phyloP scores from a whole-genome alignment of 1,140 invertebrate genomes.

The Eumeta japonica region DNA sequence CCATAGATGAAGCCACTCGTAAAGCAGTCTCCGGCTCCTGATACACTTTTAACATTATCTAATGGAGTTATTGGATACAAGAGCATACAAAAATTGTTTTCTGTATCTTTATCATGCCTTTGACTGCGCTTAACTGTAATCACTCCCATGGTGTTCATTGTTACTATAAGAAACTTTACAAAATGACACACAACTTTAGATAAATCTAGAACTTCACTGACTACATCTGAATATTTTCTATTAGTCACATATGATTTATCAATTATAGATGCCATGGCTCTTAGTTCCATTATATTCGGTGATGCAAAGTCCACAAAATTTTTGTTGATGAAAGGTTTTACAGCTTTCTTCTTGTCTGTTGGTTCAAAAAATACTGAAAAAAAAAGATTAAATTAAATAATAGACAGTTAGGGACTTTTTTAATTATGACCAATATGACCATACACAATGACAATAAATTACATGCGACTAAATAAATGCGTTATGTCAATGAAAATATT shows the following conservation, averaged over 20 bases:
- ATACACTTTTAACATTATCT: constrained; percentile 59
- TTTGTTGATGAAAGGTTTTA: constrained; percentile 20
- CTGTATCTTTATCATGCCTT: constrained; percentile 16
- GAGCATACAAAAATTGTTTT: constrained; percentile 34
- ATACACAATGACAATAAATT: no score
- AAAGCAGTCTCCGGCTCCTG: constrained; percentile 67
- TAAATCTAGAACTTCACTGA: constrained; percentile 51
- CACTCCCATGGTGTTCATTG: constrained; percentile 59
- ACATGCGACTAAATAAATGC: no score
- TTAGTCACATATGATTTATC: no score
- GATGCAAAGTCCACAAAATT: constrained; percentile 60
- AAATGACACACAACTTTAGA: constrained; percentile 23
- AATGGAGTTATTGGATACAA: constrained; percentile 49
- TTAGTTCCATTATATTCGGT: constrained; percentile 66
- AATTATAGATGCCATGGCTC: constrained; percentile 6
- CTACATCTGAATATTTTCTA: no score
- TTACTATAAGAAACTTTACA: constrained; percentile 50
- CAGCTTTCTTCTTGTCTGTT: constrained; percentile 42
- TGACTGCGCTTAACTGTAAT: constrained; percentile 51
- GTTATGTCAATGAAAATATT: no score
- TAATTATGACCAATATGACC: no score
- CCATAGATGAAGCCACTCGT: constrained; percentile 61
- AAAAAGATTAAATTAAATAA: constrained; percentile 16
- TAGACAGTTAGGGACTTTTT: no score
- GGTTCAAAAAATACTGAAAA: constrained; percentile 50